Base-by-base conservation (phyloP, 2,113 vertebrate species). In the Ursus arctos region DNA sequence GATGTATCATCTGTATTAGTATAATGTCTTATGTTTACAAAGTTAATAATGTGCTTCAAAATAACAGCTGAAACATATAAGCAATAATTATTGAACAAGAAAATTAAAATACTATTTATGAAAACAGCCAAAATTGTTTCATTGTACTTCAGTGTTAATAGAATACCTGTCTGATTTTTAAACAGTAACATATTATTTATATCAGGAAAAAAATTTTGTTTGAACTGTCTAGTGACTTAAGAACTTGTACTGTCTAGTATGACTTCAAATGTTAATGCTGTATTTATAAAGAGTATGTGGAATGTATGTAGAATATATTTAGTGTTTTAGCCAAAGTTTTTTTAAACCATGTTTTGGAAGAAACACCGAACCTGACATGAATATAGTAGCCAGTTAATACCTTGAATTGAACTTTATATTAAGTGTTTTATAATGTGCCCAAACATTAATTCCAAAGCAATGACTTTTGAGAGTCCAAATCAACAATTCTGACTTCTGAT, bases 351-450 rank as follows among this genome's bases (percentile, higher is more conserved):
- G 61, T 55, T 94, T 95, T 90, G 36, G 72, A 97, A 92, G 63
- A 79, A 94, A 84, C 71, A 81, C 71, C 91, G 67, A 81, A 18
- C 4, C 47, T 76, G 86, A 94, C 49, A 83, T 94, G 40, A 95
- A 79, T 90, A 53, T 95, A 69, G 40, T 76, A 67, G 53, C 79
- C 55, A 91, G 43, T 49, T 63, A 63, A 47, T 94, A 92, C 55
- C 55, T 91, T 93, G 59, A 95, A 47, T 89, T 88, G 69, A 61
- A 95, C 55, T 95, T 97, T 91, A 19, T 88, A n/a, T 83, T 47
- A 67, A 53, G 6, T 74, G 59, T 86, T 40, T 96, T 69, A 55
- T 33, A 47, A 33, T 94, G 40, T 84, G n/a, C 61, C 40, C 74
- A 13, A 96, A 83, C 33, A 43, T 76, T 79, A 88, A 81, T 95